Evolutionary conservation across 2,797 vertebrate genomes (phyloP), one percentile per base, ranked within the genome.

Genomic region (Anabacerthia variegaticeps): DNA sequence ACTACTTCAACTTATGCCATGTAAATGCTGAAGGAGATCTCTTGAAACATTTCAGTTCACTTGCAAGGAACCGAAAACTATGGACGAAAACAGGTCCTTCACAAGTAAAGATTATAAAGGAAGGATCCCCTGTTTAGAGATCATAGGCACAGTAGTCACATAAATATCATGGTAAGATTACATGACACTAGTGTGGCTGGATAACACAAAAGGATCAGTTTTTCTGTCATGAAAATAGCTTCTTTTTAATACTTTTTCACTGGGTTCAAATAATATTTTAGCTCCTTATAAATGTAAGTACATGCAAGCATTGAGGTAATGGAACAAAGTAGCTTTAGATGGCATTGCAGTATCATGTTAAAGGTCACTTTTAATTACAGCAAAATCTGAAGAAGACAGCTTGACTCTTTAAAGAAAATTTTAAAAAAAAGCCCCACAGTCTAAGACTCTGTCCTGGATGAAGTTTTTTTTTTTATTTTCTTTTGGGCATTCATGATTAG

Each of bases 251-350:
- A 37, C 2, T 44, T 87, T 74, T 95, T 52, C 37, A 43, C 24
- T 44, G n/a, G 7, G 4, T 65, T 88, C 15, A 55, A 58, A 62
- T 51, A 51, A 24, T 36, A 26, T 44, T 61, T 91, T 88, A 74
- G 19, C 8, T 85, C 30, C 30, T 65, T 62, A 74, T 41, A 93
- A 95, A 73, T 51, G 9, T 89, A 79, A 80, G 36, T 28, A 85
- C n/a, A 67, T 76, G 27, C 7, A 76, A 87, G n/a, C 10, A 28
- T 24, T 85, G 37, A 85, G 27, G 27, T 76, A 93, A 52, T 54
- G 49, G 63, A 87, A 91, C 76, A 89, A 87, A 73, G 76, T 69
- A 55, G 36, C 51, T 94, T 87, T 74, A 81, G 56, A 41, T 88
- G 48, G 13, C 69, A 56, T n/a, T 88, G 51, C 43, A 68, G 27